Conservation (phyloP, 1,140 invertebrate species). For the Agrypnia vestita region DNA sequence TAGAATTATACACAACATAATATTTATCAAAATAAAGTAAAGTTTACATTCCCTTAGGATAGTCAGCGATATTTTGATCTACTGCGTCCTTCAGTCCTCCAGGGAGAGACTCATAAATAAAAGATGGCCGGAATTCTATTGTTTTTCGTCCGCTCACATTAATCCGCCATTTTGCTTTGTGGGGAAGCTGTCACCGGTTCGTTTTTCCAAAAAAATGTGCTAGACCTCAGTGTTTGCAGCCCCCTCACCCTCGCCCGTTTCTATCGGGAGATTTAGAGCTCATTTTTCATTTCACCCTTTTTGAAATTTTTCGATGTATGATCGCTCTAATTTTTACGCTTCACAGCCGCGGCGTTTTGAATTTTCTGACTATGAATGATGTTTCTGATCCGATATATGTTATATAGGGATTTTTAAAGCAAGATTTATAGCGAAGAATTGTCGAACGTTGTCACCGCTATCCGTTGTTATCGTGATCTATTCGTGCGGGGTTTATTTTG, state of each 20-base stretch:
- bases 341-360: background rate
- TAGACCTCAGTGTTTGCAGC: slow-evolving; percentile 11
- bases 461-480: slow-evolving; percentile 34
- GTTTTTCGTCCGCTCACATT: slow-evolving; percentile 44
- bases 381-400: slow-evolving; percentile 15
- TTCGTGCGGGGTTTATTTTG: slow-evolving; percentile 10
- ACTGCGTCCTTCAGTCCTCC: background rate
- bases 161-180: slow-evolving; percentile 56
- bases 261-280: slow-evolving; percentile 45
- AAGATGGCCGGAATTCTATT: slow-evolving; percentile 33
- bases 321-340: slow-evolving; percentile 46
- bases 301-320: slow-evolving; percentile 33
- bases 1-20: too few species aligned
- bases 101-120: slow-evolving; percentile 38
- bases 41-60: slow-evolving; percentile 4
- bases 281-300: slow-evolving; percentile 55
- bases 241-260: background rate
- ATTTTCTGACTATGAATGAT: slow-evolving; percentile 12
- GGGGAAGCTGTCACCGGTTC: slow-evolving; percentile 40
- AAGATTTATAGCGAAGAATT: slow-evolving; percentile 33
- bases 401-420: slow-evolving; percentile 30
- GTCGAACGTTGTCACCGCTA: slow-evolving; percentile 31
- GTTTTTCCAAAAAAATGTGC: slow-evolving; percentile 40
- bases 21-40: too few species aligned
- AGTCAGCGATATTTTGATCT: slow-evolving; percentile 23